These are phyloP conservation scores for Drosophila emarginata DNA, from an alignment of 2,888 invertebrate species.

Conservation along the genomic window DNA sequence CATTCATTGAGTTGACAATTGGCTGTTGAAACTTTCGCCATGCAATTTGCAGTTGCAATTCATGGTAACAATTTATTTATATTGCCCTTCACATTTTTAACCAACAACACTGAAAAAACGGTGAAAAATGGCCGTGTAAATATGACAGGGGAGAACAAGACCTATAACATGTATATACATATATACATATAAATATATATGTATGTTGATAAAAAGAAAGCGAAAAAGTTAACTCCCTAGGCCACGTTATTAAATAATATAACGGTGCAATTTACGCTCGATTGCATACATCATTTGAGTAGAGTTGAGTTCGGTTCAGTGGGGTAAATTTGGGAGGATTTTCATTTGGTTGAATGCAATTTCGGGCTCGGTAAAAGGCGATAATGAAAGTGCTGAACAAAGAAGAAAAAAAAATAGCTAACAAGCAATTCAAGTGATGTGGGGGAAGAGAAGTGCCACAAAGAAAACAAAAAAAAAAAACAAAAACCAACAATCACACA, in stretches of 20 bases:
- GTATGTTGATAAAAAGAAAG: conserved; percentile 8
- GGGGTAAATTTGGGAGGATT: neutral
- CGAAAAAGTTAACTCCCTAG: conserved; percentile 36
- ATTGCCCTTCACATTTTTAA: conserved; percentile 29
- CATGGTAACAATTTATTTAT: conserved; percentile 42
- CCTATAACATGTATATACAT: conserved; percentile 12
- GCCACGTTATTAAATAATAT: conserved; percentile 66
- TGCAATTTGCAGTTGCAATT: conserved; percentile 53
- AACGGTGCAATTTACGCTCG: conserved; percentile 61
- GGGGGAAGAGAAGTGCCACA: conserved; percentile 20
- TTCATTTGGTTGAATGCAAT: conserved; percentile 55
- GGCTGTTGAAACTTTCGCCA: conserved; percentile 21
- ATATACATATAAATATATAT: neutral
- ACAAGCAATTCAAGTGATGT: conserved; percentile 47
- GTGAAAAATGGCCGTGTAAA: conserved; percentile 34
- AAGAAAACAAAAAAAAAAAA: conserved; percentile 47
- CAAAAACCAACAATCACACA: conserved; percentile 17
- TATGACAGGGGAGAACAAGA: conserved; percentile 24
- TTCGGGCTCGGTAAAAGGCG: conserved; percentile 33
- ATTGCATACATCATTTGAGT: conserved; percentile 57
- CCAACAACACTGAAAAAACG: conserved; percentile 22
- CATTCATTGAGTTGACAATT: conserved; percentile 19
- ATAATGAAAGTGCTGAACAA: conserved; percentile 56
- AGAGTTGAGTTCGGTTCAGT: conserved; percentile 17
- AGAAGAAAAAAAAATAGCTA: conserved; percentile 54